phyloP scores from a whole-genome alignment of 2,797 vertebrate species.

The Sitta carolinensis region DNA sequence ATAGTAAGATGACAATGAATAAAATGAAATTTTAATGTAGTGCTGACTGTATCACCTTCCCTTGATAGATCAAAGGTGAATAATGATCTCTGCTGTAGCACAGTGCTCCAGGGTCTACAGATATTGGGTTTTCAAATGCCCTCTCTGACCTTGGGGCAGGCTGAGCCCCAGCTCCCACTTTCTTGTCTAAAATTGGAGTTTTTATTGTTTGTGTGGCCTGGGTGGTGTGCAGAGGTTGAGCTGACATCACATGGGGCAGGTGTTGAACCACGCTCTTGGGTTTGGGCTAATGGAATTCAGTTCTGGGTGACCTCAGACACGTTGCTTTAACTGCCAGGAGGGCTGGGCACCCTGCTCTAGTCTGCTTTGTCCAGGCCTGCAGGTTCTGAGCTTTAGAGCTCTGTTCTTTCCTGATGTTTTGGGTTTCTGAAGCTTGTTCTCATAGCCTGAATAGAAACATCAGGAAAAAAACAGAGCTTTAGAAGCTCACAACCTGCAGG shows the following conservation, averaged over 20 bases:
- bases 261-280: rapidly evolving
- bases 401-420: too few species aligned
- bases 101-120: neutral
- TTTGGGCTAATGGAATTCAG: neutral
- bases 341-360: neutral
- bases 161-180: neutral
- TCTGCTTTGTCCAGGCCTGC: too few species aligned
- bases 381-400: too few species aligned
- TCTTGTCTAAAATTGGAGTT: neutral
- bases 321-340: neutral
- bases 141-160: neutral
- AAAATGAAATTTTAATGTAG: conserved; percentile 25
- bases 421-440: too few species aligned
- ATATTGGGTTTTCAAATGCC: rapidly evolving
- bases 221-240: rapidly evolving
- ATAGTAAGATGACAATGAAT: conserved; percentile 49
- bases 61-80: neutral
- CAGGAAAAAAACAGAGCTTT: too few species aligned
- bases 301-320: rapidly evolving
- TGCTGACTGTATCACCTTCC: neutral
- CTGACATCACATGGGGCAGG: rapidly evolving
- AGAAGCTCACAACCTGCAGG: too few species aligned
- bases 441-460: too few species aligned
- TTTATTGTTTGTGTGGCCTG: neutral
- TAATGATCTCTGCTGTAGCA: neutral